Evolutionary conservation across 2,888 invertebrate species (phyloP).

Genomic region (Rhingia rostrata): DNA sequence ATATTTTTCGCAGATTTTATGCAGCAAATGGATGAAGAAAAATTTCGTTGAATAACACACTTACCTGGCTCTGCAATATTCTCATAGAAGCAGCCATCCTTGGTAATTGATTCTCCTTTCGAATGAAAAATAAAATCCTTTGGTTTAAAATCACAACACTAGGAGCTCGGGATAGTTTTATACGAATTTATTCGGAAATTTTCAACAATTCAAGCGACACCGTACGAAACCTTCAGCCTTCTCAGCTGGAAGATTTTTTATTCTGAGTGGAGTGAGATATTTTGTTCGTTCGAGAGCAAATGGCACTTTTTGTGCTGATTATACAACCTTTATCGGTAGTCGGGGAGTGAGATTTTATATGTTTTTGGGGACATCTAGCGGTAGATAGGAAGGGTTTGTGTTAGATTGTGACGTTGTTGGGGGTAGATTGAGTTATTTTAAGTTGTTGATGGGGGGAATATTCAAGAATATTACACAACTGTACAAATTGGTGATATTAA

Average conservation of each 20-base stretch:
- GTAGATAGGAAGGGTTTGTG: background rate
- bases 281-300: background rate
- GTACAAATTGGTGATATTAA: no score
- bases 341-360: constrained; percentile 40
- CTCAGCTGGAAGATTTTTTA: constrained; percentile 83
- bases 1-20: background rate
- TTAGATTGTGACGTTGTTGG: background rate
- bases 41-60: constrained; percentile 60
- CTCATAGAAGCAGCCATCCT: constrained; percentile 80
- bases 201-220: constrained; percentile 49
- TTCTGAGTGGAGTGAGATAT: constrained; percentile 76
- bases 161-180: constrained; percentile 10
- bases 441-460: no score
- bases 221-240: constrained; percentile 82
- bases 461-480: no score
- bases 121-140: constrained; percentile 52
- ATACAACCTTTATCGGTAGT: constrained; percentile 37
- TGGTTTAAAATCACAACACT: constrained; percentile 69
- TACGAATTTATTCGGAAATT: constrained; percentile 26
- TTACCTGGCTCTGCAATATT: constrained; percentile 81
- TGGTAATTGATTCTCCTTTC: constrained; percentile 56
- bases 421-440: no score
- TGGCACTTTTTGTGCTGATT: constrained; percentile 45
- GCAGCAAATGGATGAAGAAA: background rate
- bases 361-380: constrained; percentile 17